Conservation (phyloP, 2,797 vertebrate species). For the Antennarius maculatus region DNA sequence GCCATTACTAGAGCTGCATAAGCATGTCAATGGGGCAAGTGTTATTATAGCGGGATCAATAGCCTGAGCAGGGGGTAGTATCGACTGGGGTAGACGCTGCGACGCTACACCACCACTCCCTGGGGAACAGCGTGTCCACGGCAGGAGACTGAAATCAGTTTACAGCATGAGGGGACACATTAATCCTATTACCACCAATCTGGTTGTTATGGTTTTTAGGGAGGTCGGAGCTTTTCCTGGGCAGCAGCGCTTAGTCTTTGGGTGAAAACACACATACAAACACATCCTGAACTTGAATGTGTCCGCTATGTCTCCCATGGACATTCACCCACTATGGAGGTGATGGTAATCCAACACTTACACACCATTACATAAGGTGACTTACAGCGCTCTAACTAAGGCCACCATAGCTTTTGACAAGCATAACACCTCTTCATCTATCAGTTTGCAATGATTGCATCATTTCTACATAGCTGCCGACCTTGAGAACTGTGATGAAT, state of each 20-base stretch:
- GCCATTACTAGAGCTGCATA: slow-evolving; percentile 16
- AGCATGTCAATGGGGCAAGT: slow-evolving; percentile 36
- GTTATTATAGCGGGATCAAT: slow-evolving; percentile 65
- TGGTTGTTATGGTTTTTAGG: slow-evolving; percentile 65
- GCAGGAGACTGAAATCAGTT: slow-evolving; percentile 67
- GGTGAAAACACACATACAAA: slow-evolving; percentile 5
- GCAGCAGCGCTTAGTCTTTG: slow-evolving; percentile 42
- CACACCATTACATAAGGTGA: slow-evolving; percentile 56
- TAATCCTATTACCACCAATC: slow-evolving; percentile 72
- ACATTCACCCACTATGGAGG: slow-evolving; percentile 39
- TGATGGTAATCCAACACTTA: slow-evolving; percentile 38
- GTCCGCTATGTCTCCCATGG: slow-evolving; percentile 22
- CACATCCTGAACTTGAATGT: slow-evolving; percentile 3
- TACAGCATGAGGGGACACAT: slow-evolving; percentile 64
- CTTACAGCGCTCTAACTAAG: slow-evolving; percentile 35
- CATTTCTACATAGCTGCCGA: neutral
- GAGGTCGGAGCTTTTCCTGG: slow-evolving; percentile 54
- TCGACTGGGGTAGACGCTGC: slow-evolving; percentile 34
- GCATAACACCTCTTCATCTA: slow-evolving; percentile 17
- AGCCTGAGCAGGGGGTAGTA: slow-evolving; percentile 41
- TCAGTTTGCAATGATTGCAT: slow-evolving; percentile 15
- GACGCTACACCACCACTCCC: slow-evolving; percentile 40
- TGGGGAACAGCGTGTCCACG: slow-evolving; percentile 52
- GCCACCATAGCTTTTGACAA: slow-evolving; percentile 15
- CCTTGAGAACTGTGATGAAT: slow-evolving; percentile 1